Evolutionary conservation across 2,797 vertebrate species (phyloP).

Genomic region (Hydrolagus colliei): DNA sequence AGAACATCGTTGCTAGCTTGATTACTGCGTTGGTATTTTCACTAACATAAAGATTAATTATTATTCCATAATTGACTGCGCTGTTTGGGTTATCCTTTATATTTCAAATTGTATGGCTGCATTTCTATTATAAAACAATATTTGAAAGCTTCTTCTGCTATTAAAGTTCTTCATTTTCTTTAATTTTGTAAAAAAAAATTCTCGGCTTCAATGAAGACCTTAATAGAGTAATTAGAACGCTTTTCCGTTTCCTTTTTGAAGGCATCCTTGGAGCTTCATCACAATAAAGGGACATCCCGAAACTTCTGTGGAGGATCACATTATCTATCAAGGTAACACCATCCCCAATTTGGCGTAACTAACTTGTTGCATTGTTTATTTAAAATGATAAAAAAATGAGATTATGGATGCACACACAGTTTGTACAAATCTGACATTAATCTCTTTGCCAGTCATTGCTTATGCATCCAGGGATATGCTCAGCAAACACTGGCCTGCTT

Average conservation of each 20-base stretch:
- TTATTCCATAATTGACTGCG: too few relatives aligned
- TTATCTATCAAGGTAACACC: slow-evolving; percentile 76
- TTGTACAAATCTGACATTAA: neutral
- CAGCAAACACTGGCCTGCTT: neutral
- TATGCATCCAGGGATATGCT: neutral
- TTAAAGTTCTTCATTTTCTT: neutral
- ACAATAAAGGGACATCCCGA: slow-evolving; percentile 72
- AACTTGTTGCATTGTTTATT: too few relatives aligned
- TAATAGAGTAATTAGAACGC: slow-evolving; percentile 40
- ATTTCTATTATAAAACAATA: neutral
- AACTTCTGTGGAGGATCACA: slow-evolving; percentile 77
- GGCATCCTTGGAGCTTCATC: slow-evolving; percentile 89
- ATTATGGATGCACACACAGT: neutral
- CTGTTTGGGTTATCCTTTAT: too few relatives aligned
- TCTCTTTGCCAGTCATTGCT: neutral
- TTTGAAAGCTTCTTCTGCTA: neutral
- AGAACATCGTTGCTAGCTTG: too few relatives aligned
- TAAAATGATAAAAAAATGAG: neutral
- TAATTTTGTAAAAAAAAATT: too few relatives aligned
- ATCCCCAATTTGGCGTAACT: neutral
- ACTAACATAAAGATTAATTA: too few relatives aligned
- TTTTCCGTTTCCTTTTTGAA: slow-evolving; percentile 47
- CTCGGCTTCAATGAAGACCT: slow-evolving; percentile 44
- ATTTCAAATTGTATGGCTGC: neutral
- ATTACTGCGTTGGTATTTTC: too few relatives aligned